Conservation (phyloP, 2,888 invertebrate species). For the Rhamnusium bicolor region DNA sequence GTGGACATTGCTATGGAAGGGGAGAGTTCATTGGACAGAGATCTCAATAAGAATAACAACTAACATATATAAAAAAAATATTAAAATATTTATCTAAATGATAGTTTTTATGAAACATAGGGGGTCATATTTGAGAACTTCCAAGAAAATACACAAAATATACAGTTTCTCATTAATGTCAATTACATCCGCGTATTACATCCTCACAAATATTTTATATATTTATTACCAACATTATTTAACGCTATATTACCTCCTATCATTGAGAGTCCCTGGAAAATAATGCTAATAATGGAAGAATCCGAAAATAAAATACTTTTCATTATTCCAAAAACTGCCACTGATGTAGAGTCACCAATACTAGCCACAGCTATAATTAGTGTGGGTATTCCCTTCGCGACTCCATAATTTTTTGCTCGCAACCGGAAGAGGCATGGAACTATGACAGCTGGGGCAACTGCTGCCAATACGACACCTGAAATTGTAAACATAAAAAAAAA, state of each 20-base stretch:
- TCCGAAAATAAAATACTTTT: slow-evolving; percentile 90
- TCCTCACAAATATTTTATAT: too few species aligned
- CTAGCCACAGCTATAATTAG: slow-evolving; percentile 95
- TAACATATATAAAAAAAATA: too few species aligned
- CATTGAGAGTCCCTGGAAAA: slow-evolving; percentile 85
- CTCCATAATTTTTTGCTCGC: slow-evolving; percentile 90
- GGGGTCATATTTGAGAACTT: too few species aligned
- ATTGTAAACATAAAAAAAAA: not conserved
- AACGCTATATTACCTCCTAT: slow-evolving; percentile 73
- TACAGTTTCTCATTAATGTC: too few species aligned
- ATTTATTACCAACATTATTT: too few species aligned
- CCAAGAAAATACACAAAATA: too few species aligned
- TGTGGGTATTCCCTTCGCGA: slow-evolving; percentile 96
- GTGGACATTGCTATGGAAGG: too few species aligned
- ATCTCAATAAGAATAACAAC: too few species aligned
- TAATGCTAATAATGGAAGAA: slow-evolving; percentile 79
- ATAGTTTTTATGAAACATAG: too few species aligned
- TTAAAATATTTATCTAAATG: too few species aligned
- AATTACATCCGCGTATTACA: too few species aligned
- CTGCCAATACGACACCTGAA: slow-evolving; percentile 86
- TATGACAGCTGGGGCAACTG: slow-evolving; percentile 97
- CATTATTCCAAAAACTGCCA: slow-evolving; percentile 93
- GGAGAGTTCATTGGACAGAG: too few species aligned
- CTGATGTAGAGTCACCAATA: slow-evolving; percentile 95
- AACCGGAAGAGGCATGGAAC: slow-evolving; percentile 93